Evolutionary conservation across 1,140 invertebrate genomes (phyloP).

Genomic region (Sweltsa coloradensis): DNA sequence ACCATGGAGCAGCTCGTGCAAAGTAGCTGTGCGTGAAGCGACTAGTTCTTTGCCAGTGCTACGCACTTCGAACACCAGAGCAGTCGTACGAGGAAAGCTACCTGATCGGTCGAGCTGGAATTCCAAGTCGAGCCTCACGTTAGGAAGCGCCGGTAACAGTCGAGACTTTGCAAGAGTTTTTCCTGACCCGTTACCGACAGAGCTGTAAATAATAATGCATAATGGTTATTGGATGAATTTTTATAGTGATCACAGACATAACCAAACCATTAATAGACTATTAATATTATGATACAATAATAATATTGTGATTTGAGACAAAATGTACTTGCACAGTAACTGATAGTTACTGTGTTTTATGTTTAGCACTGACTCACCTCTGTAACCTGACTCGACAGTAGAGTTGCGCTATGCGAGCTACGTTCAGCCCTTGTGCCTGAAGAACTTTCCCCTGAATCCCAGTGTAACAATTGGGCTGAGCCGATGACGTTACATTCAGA

Average conservation of each 20-base stretch:
- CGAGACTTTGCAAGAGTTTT: conserved; percentile 31
- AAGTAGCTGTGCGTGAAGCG: conserved; percentile 28
- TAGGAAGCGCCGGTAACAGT: conserved; percentile 29
- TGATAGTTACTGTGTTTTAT: conserved; percentile 2
- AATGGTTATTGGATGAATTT: too few species aligned
- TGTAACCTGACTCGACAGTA: conserved; percentile 30
- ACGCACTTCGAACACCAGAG: conserved; percentile 30
- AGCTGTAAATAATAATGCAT: too few species aligned
- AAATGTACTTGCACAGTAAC: too few species aligned
- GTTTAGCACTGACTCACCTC: conserved; percentile 19
- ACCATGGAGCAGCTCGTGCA: conserved; percentile 31
- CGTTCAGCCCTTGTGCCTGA: conserved; percentile 31
- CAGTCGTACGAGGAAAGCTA: conserved; percentile 26
- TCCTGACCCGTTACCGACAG: conserved; percentile 20
- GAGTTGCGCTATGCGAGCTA: conserved; percentile 29
- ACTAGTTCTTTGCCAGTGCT: conserved; percentile 31
- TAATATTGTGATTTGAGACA: too few species aligned
- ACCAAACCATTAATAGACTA: too few species aligned
- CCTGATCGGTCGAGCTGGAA: conserved; percentile 28
- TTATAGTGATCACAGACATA: too few species aligned
- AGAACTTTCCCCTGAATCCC: conserved; percentile 31
- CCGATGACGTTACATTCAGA: conserved; percentile 24
- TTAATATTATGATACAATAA: too few species aligned
- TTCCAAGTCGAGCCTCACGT: conserved; percentile 29
- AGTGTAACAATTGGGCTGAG: conserved; percentile 26